These are phyloP conservation scores for Nebria ingens DNA, from an alignment of 1,140 invertebrate species.

Conservation along the genomic window DNA sequence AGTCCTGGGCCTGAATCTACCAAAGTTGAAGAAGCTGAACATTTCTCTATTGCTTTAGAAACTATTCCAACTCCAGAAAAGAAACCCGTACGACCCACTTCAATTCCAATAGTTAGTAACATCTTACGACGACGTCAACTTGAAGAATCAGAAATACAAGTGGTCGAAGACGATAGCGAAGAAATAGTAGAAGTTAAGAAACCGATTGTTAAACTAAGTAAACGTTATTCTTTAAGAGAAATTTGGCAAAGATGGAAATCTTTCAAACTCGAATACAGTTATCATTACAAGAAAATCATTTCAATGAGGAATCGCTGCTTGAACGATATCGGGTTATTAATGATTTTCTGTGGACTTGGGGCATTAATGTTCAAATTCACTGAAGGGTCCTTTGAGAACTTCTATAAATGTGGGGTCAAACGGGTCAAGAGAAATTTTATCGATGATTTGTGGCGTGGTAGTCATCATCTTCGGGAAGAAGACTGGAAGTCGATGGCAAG, in stretches of 20 bases:
- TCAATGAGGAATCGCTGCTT: slow-evolving; percentile 56
- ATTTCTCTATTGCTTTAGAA: neutral
- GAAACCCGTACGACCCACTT: neutral
- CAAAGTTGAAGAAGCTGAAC: slow-evolving; percentile 11
- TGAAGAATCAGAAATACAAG: neutral
- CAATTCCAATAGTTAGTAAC: neutral
- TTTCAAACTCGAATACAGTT: slow-evolving; percentile 46
- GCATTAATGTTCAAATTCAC: slow-evolving; percentile 66
- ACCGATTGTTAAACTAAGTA: slow-evolving; percentile 14
- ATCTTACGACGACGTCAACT: slow-evolving; percentile 2
- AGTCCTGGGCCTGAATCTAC: slow-evolving; percentile 17
- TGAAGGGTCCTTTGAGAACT: slow-evolving; percentile 71
- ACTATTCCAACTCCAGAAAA: neutral
- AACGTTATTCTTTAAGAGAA: slow-evolving; percentile 28
- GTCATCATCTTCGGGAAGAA: slow-evolving; percentile 69
- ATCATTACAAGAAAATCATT: slow-evolving; percentile 42
- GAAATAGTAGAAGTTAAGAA: slow-evolving; percentile 16
- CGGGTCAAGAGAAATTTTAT: slow-evolving; percentile 76
- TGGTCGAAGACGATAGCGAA: slow-evolving; percentile 17
- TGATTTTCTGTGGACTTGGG: slow-evolving; percentile 66
- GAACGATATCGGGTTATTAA: slow-evolving; percentile 49
- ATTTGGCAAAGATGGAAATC: slow-evolving; percentile 39
- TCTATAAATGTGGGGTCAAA: slow-evolving; percentile 80
- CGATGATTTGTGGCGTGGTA: slow-evolving; percentile 65
- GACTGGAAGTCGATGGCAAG: slow-evolving; percentile 80